A percentile compares a stretch with the other conserved stretches of the same genome.
Evolutionary conservation across 1,140 invertebrate genomes (phyloP).

Genomic region (Branchinecta lynchi): DNA sequence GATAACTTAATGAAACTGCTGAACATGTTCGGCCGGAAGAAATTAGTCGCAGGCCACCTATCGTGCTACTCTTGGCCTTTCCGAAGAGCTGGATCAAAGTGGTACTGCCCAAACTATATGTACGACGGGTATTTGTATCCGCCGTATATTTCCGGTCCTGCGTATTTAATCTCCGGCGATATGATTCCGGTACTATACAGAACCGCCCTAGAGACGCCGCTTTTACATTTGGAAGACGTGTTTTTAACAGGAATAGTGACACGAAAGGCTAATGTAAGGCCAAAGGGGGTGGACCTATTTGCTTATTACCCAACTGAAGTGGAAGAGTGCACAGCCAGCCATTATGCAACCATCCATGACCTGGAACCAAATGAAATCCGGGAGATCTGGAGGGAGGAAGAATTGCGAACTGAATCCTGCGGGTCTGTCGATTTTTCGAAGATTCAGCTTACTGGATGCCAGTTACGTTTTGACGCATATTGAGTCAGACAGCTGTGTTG

Average conservation of each 20-base stretch:
- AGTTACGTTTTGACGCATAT: no score
- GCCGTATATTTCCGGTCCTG: slow-evolving; percentile 66
- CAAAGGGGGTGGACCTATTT: neutral
- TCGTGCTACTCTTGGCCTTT: slow-evolving; percentile 57
- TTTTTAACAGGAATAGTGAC: slow-evolving; percentile 56
- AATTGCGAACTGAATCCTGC: neutral
- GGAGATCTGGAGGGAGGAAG: neutral
- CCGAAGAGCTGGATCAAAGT: slow-evolving; percentile 52
- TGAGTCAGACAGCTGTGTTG: no score
- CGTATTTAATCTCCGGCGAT: slow-evolving; percentile 58
- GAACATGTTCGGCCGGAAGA: slow-evolving; percentile 23
- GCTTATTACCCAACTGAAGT: neutral
- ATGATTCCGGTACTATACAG: slow-evolving; percentile 48
- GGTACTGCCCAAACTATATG: slow-evolving; percentile 61
- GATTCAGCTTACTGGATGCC: neutral
- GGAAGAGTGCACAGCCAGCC: neutral
- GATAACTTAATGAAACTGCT: slow-evolving; percentile 22
- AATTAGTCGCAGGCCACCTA: slow-evolving; percentile 49
- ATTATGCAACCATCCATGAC: neutral
- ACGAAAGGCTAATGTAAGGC: slow-evolving; percentile 25
- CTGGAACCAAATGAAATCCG: neutral
- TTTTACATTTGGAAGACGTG: slow-evolving; percentile 50
- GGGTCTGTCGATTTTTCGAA: neutral
- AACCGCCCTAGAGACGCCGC: slow-evolving; percentile 38
- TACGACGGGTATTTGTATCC: slow-evolving; percentile 55